A percentile compares a stretch with the other conserved stretches of the same genome.
phyloP scores from a whole-genome alignment of 2,797 vertebrate species.

The Propithecus deckenii region DNA sequence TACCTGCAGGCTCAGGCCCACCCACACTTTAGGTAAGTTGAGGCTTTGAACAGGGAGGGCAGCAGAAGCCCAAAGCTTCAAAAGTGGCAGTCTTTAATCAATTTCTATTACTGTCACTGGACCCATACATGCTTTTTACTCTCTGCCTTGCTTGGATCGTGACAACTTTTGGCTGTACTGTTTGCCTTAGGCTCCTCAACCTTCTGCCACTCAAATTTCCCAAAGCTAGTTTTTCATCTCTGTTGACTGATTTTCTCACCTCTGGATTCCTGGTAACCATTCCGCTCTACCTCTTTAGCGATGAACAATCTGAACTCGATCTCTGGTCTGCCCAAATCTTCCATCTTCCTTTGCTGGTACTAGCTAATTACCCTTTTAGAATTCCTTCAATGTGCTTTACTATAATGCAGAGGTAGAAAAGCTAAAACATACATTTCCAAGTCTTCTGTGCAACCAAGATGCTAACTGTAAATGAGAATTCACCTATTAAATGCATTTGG shows the following conservation, averaged over 20 bases:
- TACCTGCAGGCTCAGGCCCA: neutral
- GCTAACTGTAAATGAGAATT: neutral
- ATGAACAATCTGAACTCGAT: neutral
- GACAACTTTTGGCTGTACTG: neutral
- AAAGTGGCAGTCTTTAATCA: neutral
- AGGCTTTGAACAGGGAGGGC: neutral
- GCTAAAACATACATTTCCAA: neutral
- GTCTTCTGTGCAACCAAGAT: neutral
- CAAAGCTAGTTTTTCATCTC: neutral
- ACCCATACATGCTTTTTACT: neutral
- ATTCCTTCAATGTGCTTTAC: neutral
- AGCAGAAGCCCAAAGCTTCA: neutral
- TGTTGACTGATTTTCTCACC: neutral
- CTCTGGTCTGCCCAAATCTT: neutral
- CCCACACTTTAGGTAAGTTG: neutral
- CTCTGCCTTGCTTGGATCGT: neutral
- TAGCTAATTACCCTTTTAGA: neutral
- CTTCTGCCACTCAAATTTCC: neutral
- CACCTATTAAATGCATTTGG: neutral
- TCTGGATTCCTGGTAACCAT: neutral
- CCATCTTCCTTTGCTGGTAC: neutral
- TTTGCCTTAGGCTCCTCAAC: neutral
- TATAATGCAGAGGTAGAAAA: neutral
- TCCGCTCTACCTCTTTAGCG: neutral
- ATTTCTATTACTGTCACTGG: neutral